Percentiles rank a stretch among this genome's conserved stretches.
Conservation (phyloP, 2,797 vertebrate species). For the Danio tinwini region DNA sequence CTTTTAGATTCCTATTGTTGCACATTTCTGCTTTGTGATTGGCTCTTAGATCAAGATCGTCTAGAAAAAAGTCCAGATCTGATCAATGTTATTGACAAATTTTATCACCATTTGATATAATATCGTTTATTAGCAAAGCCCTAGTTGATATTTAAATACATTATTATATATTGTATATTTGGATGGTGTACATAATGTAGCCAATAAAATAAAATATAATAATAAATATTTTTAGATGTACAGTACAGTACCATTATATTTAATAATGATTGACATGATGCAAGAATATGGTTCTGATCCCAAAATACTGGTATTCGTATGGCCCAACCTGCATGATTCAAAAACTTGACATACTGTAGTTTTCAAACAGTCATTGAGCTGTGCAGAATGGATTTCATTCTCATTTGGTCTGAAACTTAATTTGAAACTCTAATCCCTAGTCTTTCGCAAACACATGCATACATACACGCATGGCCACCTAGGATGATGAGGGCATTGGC, state of each 20-base stretch:
- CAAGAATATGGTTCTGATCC: neutral
- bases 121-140: too few species aligned
- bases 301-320: neutral
- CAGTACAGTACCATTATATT: too few species aligned
- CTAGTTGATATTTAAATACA: neutral
- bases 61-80: too few species aligned
- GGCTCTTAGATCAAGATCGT: too few species aligned
- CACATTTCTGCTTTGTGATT: too few species aligned
- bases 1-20: too few species aligned
- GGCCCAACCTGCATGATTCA: neutral
- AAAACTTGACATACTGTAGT: conserved; percentile 1
- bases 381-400: neutral
- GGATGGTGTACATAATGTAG: neutral
- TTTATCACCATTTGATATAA: too few species aligned
- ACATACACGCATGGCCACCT: neutral
- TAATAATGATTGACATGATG: neutral
- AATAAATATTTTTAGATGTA: too few species aligned
- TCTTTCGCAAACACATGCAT: conserved; percentile 13
- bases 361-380: neutral
- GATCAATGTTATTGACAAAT: too few species aligned
- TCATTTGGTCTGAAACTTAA: conserved; percentile 28
- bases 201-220: too few species aligned
- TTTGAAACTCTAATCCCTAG: conserved; percentile 25
- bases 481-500: conserved; percentile 48
- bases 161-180: neutral